Percentiles rank a stretch among this genome's conserved stretches.
Conservation (phyloP, 1,140 invertebrate genomes). For the Leptinotarsa defecta region DNA sequence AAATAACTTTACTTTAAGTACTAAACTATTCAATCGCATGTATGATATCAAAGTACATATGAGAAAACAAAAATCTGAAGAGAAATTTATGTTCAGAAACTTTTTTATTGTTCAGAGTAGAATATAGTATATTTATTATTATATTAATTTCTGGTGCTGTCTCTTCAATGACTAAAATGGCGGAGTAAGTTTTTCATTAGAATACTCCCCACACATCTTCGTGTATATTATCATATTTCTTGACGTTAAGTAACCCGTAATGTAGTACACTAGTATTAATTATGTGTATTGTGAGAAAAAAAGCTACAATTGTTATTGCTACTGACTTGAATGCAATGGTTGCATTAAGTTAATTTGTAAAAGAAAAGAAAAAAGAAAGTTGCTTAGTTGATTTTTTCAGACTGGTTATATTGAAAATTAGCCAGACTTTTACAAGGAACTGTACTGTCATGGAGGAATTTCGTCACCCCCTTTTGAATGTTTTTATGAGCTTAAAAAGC, state of each 20-base stretch:
- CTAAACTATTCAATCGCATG: slow-evolving; percentile 38
- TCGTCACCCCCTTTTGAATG: not conserved
- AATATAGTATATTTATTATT: slow-evolving; percentile 1
- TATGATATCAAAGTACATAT: slow-evolving; percentile 1
- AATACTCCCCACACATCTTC: not conserved
- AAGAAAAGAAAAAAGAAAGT: not conserved
- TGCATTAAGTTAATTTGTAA: not conserved
- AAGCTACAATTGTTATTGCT: not conserved
- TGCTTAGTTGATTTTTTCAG: no score
- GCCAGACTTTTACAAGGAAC: not conserved
- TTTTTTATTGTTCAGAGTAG: slow-evolving; percentile 6
- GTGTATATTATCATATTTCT: slow-evolving; percentile 6
- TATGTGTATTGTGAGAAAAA: not conserved
- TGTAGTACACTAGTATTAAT: not conserved
- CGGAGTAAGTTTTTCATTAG: not conserved
- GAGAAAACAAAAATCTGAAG: slow-evolving; percentile 1
- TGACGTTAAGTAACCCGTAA: not conserved
- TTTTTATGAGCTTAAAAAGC: no score
- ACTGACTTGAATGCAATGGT: not conserved
- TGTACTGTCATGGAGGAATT: not conserved
- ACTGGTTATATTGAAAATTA: no score
- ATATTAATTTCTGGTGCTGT: slow-evolving; percentile 1
- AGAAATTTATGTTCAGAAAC: slow-evolving; percentile 8
- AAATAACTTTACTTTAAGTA: slow-evolving; percentile 39
- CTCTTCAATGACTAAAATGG: not conserved